These are phyloP conservation scores for Danaus melanippus DNA, from an alignment of 1,140 invertebrate species.

Conservation along the genomic window DNA sequence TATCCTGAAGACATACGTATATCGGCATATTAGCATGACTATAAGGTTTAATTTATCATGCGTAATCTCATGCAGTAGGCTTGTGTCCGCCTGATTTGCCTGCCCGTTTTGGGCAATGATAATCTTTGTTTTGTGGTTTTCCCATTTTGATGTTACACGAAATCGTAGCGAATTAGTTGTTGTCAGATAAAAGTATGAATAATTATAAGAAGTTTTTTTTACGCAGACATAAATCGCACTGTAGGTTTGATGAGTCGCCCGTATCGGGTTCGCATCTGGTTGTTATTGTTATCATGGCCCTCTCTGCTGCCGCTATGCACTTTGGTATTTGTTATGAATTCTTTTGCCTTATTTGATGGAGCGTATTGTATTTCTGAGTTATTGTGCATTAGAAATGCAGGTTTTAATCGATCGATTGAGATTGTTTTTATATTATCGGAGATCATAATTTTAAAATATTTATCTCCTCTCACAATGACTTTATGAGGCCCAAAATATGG, in stretches of 20 bases:
- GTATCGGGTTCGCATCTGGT: constrained; percentile 8
- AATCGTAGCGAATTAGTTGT: not conserved
- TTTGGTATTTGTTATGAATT: constrained; percentile 7
- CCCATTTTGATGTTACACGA: not conserved
- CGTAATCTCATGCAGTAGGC: constrained; percentile 9
- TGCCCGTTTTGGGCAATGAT: too few relatives aligned
- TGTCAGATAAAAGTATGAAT: constrained; percentile 3
- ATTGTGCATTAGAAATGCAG: constrained; percentile 7
- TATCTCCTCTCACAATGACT: not conserved
- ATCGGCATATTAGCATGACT: constrained; percentile 6
- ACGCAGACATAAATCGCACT: constrained; percentile 9
- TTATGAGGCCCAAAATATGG: constrained; percentile 1
- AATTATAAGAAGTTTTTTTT: constrained; percentile 6
- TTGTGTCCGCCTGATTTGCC: too few relatives aligned
- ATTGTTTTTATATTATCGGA: constrained; percentile 4
- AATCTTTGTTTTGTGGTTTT: not conserved
- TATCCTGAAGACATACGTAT: too few relatives aligned
- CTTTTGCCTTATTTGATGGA: constrained; percentile 1
- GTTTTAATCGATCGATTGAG: constrained; percentile 10
- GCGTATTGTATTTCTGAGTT: constrained; percentile 9
- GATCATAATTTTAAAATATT: constrained; percentile 7
- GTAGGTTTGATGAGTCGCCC: constrained; percentile 9
- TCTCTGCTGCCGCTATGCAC: constrained; percentile 8
- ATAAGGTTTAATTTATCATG: constrained; percentile 12
- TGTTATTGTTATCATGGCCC: constrained; percentile 9